Evolutionary conservation across 1,140 invertebrate genomes (phyloP).

Genomic region (Chironomus striatipennis): DNA sequence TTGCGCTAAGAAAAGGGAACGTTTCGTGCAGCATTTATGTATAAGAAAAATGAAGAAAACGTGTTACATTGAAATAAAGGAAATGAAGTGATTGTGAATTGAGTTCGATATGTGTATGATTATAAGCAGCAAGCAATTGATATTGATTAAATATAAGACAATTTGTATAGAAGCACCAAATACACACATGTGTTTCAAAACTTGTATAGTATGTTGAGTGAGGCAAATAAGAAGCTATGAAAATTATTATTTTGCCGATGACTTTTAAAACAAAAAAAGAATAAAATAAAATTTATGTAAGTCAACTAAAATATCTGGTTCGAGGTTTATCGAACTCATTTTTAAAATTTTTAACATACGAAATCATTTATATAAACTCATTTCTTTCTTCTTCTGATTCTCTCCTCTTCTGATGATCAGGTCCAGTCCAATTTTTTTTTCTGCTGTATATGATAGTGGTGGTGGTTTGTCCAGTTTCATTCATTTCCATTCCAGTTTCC

Average conservation of each 20-base stretch:
- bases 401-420: too few relatives aligned
- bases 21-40: background rate
- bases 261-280: background rate
- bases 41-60: background rate
- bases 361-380: background rate
- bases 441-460: background rate
- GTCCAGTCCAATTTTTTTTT: too few relatives aligned
- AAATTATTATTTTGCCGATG: background rate
- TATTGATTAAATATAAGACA: background rate
- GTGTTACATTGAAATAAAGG: background rate
- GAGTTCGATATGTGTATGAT: background rate
- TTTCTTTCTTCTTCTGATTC: background rate
- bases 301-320: constrained; percentile 2
- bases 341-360: background rate
- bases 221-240: background rate
- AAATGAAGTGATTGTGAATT: background rate
- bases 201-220: background rate
- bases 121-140: background rate
- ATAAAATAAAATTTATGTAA: background rate
- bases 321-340: constrained; percentile 4
- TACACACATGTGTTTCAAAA: background rate
- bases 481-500: constrained; percentile 7
- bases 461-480: constrained; percentile 11
- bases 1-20: background rate
- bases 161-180: background rate